These are phyloP conservation scores for Trichogramma pretiosum DNA, from an alignment of 1,140 invertebrate genomes.

Conservation along the genomic window DNA sequence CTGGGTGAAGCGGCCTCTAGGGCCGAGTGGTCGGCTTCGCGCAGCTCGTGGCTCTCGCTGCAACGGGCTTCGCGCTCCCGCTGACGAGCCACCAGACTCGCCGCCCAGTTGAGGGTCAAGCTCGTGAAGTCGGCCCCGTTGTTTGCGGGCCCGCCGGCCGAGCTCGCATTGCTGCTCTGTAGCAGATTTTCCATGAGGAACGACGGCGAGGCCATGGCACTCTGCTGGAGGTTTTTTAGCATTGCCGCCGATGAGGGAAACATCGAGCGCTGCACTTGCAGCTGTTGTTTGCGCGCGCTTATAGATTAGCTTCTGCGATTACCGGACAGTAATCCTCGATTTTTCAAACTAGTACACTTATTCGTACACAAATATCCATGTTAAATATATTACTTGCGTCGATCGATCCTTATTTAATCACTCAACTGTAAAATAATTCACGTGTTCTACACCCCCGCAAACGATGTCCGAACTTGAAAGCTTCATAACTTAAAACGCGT, in stretches of 20 bases:
- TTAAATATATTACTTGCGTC: too few relatives aligned
- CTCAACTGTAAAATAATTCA: too few relatives aligned
- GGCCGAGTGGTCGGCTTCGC: background rate
- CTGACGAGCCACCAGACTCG: slow-evolving; percentile 36
- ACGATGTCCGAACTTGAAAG: too few relatives aligned
- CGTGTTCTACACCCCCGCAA: too few relatives aligned
- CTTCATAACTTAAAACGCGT: too few relatives aligned
- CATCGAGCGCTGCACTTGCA: slow-evolving; percentile 23
- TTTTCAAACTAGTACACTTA: too few relatives aligned
- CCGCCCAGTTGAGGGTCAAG: slow-evolving; percentile 40
- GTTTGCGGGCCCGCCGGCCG: slow-evolving; percentile 9
- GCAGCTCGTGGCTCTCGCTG: background rate
- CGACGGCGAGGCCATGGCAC: slow-evolving; percentile 41
- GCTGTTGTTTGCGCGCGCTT: background rate
- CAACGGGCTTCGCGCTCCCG: slow-evolving; percentile 32
- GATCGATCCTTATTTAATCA: too few relatives aligned
- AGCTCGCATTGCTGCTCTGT: slow-evolving; percentile 38
- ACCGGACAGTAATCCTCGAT: too few relatives aligned
- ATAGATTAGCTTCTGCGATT: too few relatives aligned
- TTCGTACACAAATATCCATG: too few relatives aligned
- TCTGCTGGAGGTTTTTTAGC: slow-evolving; percentile 43
- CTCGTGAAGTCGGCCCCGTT: slow-evolving; percentile 37
- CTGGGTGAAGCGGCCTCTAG: too few relatives aligned
- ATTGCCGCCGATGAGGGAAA: slow-evolving; percentile 42
- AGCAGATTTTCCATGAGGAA: slow-evolving; percentile 50